Percentiles rank a stretch among this genome's conserved stretches.
Evolutionary conservation across 2,888 invertebrate genomes (phyloP).

Genomic region (Phaedon cochleariae): DNA sequence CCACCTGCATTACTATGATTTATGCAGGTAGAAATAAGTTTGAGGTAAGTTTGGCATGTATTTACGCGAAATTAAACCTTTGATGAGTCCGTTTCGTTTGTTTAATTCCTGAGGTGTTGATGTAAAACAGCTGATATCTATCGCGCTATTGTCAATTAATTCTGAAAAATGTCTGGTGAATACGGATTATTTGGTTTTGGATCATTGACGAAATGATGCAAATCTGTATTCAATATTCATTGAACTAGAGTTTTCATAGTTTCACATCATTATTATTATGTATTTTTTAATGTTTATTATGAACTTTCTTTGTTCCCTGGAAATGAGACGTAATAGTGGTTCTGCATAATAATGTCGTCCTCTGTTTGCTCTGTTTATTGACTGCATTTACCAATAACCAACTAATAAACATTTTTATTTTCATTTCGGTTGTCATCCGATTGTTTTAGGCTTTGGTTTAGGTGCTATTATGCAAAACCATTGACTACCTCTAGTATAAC

Average conservation of each 20-base stretch:
- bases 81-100: constrained; percentile 42
- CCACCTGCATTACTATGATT: constrained; percentile 64
- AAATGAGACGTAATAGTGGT: neutral
- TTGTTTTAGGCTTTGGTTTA: neutral
- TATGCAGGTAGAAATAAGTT: constrained; percentile 73
- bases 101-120: too few relatives aligned
- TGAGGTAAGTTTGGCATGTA: constrained; percentile 64
- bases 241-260: too few relatives aligned
- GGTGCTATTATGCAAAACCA: too few relatives aligned
- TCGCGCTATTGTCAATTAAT: constrained; percentile 55
- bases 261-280: too few relatives aligned
- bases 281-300: constrained; percentile 22
- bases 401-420: neutral
- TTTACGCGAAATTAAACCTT: neutral
- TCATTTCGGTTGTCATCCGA: neutral
- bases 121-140: constrained; percentile 68
- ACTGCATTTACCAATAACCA: neutral
- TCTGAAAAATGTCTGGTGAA: constrained; percentile 14
- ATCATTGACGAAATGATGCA: constrained; percentile 5
- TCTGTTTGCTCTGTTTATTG: neutral
- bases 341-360: neutral
- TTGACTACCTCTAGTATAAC: too few relatives aligned
- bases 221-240: too few relatives aligned
- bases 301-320: neutral
- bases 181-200: constrained; percentile 27